Evolutionary conservation across 2,797 vertebrate species (phyloP), one percentile per base, ranked within the genome.

Genomic region (Myripristis jacobus): DNA sequence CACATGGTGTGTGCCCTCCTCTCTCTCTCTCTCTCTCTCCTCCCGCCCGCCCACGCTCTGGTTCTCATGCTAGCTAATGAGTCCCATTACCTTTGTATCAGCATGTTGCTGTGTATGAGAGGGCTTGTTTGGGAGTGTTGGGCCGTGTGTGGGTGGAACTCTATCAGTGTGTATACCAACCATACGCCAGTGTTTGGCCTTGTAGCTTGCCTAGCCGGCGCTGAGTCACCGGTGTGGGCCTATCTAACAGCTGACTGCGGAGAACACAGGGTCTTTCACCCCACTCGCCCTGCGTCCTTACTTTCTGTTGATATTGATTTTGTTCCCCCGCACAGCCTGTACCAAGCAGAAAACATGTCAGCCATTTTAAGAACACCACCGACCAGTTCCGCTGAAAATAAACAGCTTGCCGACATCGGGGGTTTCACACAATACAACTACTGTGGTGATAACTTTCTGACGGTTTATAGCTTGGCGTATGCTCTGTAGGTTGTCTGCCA

Each of bases 11-110:
- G 52, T n/a, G n/a, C n/a, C n/a, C n/a, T n/a, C n/a, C n/a, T n/a
- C n/a, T n/a, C n/a, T n/a, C n/a, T n/a, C n/a, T n/a, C n/a, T n/a
- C n/a, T n/a, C 77, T 56, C 50, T 64, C 61, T 67, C 77, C 80
- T 78, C 50, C 79, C 70, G 56, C 70, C 69, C 79, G 72, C 92
- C 91, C 84, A 91, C 91, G 86, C 83, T 59, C 47, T 38, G 63
- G 87, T 93, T 94, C 92, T 88, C 91, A 90, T 91, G 76, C 79
- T 9, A 1, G 77, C 83, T 92, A 92, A 92, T 92, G 90, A 88
- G 87, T 74, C 77, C 90, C 86, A 91, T 91, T 91, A 91, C 85
- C 82, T 90, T 79, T 84, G 80, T 84, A 88, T 89, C 88, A 89
- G 88, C 75, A 59, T 81, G 87, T 87, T 80, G 75, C 83, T 81